Evolutionary conservation across 1,140 invertebrate species (phyloP).

Genomic region (Pseudachorutes palmiensis): DNA sequence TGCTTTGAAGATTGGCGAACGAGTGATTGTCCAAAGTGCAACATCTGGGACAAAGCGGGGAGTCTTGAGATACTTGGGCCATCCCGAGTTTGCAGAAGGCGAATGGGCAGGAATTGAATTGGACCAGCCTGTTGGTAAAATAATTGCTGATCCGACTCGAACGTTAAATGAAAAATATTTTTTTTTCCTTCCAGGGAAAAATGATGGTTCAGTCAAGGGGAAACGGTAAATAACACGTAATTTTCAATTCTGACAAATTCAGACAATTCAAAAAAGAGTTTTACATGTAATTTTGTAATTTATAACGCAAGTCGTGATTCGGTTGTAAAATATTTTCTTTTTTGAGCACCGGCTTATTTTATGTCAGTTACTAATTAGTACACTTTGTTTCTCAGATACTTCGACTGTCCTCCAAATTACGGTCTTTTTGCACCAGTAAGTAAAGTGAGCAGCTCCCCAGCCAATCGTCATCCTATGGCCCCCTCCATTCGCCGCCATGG

Average conservation of each 20-base stretch:
- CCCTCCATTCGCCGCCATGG: not conserved
- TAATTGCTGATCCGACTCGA: not conserved
- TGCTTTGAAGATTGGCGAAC: slow-evolving; percentile 54
- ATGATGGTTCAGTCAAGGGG: slow-evolving; percentile 86
- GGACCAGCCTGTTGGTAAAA: slow-evolving; percentile 76
- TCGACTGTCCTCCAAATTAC: slow-evolving; percentile 78
- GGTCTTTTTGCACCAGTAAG: slow-evolving; percentile 84
- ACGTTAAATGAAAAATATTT: not conserved
- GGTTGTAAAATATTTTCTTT: not conserved
- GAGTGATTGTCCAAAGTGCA: slow-evolving; percentile 79
- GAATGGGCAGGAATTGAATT: slow-evolving; percentile 87
- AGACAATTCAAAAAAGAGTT: not conserved
- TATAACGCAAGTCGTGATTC: not conserved
- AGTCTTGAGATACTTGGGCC: slow-evolving; percentile 57
- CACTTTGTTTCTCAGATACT: slow-evolving; percentile 64
- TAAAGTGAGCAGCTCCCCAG: slow-evolving; percentile 74
- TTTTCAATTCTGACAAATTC: too few species aligned
- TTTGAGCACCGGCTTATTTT: not conserved
- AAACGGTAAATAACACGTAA: slow-evolving; percentile 36
- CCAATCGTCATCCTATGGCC: slow-evolving; percentile 50
- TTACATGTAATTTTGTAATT: not conserved
- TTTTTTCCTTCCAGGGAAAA: slow-evolving; percentile 55
- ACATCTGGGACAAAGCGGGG: slow-evolving; percentile 82
- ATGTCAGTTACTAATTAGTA: not conserved
- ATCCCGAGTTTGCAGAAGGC: slow-evolving; percentile 73